phyloP scores from a whole-genome alignment of 2,797 vertebrate genomes.

The Acipenser ruthenus region DNA sequence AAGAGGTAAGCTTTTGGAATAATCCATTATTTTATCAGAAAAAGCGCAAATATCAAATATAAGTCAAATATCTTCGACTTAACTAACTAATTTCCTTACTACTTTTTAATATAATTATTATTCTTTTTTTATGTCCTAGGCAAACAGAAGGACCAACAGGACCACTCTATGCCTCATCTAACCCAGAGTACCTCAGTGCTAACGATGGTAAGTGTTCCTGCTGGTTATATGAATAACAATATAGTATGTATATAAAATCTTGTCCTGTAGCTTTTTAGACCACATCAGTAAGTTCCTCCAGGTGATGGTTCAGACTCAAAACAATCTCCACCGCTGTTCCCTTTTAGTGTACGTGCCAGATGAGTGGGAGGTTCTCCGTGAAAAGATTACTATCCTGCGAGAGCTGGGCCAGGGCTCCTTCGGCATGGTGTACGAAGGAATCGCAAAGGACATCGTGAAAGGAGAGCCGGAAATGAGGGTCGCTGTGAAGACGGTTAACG shows the following conservation, averaged over 20 bases:
- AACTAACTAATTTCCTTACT: background rate
- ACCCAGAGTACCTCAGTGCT: slow-evolving; percentile 92
- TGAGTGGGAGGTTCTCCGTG: slow-evolving; percentile 90
- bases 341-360: slow-evolving; percentile 83
- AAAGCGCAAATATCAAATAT: background rate
- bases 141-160: slow-evolving; percentile 87
- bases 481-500: slow-evolving; percentile 93
- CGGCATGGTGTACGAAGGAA: slow-evolving; percentile 95
- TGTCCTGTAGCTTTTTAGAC: too few relatives aligned
- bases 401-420: slow-evolving; percentile 96
- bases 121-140: slow-evolving; percentile 45
- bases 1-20: slow-evolving; percentile 66
- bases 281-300: too few relatives aligned
- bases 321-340: background rate
- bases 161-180: slow-evolving; percentile 88
- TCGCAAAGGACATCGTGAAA: slow-evolving; percentile 86
- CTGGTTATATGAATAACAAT: background rate
- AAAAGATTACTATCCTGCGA: slow-evolving; percentile 79
- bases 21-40: too few relatives aligned
- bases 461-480: slow-evolving; percentile 80
- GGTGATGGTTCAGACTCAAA: background rate
- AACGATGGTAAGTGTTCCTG: slow-evolving; percentile 73
- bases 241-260: too few relatives aligned
- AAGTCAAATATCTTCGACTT: background rate
- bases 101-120: background rate